phyloP scores from a whole-genome alignment of 2,113 vertebrate species.

The Heptranchias perlo region DNA sequence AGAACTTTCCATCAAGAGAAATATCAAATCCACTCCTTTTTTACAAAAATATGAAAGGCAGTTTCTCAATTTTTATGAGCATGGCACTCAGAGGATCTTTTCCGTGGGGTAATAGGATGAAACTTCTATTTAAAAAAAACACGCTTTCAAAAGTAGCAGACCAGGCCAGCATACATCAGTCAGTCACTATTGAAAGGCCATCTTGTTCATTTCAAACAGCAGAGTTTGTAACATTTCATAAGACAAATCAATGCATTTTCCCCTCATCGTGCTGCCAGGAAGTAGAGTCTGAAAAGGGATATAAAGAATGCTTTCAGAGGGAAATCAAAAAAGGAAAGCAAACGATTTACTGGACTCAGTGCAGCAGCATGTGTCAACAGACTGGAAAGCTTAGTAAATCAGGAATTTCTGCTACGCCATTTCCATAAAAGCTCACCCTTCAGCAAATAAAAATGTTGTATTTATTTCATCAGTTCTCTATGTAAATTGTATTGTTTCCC shows the following conservation, averaged over 20 bases:
- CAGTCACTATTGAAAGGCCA: slow-evolving; percentile 18
- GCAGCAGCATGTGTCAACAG: slow-evolving; percentile 26
- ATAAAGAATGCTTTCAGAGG: slow-evolving; percentile 36
- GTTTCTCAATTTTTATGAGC: background rate
- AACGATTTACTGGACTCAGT: slow-evolving; percentile 11
- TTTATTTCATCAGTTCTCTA: background rate
- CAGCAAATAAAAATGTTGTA: background rate
- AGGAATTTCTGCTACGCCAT: background rate
- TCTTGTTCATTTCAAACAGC: slow-evolving; percentile 19
- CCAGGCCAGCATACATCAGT: background rate
- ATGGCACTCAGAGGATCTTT: background rate
- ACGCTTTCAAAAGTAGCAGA: background rate
- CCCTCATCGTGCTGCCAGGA: slow-evolving; percentile 16
- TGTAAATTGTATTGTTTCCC: background rate
- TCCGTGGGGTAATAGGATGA: background rate
- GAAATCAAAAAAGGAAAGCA: slow-evolving; percentile 15
- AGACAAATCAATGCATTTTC: slow-evolving; percentile 33
- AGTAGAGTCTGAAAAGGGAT: slow-evolving; percentile 31
- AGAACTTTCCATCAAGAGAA: background rate
- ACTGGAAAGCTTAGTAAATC: background rate
- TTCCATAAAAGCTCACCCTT: background rate
- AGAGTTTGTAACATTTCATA: slow-evolving; percentile 14
- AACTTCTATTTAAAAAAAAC: slow-evolving; percentile 29
- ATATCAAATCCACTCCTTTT: background rate
- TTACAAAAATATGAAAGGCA: background rate